phyloP scores from a whole-genome alignment of 2,797 vertebrate genomes.

The Centropyge bicolor region DNA sequence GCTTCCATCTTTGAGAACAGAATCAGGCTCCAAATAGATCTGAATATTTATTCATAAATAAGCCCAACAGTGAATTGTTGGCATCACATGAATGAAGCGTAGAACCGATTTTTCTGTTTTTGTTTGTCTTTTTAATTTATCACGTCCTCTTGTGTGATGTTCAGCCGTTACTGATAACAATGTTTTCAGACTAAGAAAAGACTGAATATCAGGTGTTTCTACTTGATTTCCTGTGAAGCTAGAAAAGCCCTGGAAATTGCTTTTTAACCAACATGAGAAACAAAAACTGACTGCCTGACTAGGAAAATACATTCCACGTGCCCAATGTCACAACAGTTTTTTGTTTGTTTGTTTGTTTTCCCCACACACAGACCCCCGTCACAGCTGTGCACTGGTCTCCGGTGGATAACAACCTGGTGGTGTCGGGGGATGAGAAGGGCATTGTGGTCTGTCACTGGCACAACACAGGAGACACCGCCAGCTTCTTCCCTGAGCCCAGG shows the following conservation, averaged over 20 bases:
- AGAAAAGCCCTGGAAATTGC: not conserved
- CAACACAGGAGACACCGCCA: slow-evolving; percentile 90
- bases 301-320: not conserved
- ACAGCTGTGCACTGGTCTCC: slow-evolving; percentile 95
- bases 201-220: not conserved
- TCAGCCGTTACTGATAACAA: not conserved
- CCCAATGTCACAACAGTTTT: not conserved
- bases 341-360: not conserved
- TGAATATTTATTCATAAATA: not conserved
- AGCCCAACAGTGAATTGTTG: not conserved
- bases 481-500: slow-evolving; percentile 93
- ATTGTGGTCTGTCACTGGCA: slow-evolving; percentile 92
- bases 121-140: not conserved
- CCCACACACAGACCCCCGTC: slow-evolving; percentile 84
- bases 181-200: no score
- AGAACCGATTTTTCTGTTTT: not conserved
- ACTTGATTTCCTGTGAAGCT: not conserved
- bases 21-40: not conserved
- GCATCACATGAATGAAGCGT: not conserved
- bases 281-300: not conserved
- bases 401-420: slow-evolving; percentile 91
- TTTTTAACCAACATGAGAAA: not conserved
- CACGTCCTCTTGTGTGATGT: not conserved
- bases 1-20: not conserved
- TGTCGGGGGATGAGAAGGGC: slow-evolving; percentile 96